These are phyloP conservation scores for Crossocerus cetratus DNA, from an alignment of 2,888 invertebrate genomes.

Conservation along the genomic window DNA sequence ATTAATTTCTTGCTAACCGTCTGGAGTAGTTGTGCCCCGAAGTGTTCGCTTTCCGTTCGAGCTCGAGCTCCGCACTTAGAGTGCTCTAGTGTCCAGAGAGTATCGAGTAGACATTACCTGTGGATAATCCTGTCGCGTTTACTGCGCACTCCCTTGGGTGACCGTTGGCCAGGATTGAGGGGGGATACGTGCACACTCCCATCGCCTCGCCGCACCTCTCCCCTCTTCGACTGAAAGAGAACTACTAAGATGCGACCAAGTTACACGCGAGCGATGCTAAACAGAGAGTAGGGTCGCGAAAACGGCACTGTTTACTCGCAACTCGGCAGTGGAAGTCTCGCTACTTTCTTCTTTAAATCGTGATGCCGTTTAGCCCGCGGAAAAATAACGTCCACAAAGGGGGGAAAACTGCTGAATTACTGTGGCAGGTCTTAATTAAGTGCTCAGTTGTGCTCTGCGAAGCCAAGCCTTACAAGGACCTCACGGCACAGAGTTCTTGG, in stretches of 20 bases:
- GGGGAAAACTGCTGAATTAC: slow-evolving; percentile 20
- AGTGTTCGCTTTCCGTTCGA: slow-evolving; percentile 50
- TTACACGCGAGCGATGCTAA: slow-evolving; percentile 13
- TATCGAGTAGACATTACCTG: slow-evolving; percentile 53
- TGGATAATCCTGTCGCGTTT: slow-evolving; percentile 67
- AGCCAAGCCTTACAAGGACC: not conserved
- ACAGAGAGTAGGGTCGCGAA: no score
- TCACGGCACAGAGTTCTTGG: no score
- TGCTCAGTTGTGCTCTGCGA: slow-evolving; percentile 22
- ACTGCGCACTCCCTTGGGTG: slow-evolving; percentile 44
- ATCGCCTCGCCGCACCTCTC: not conserved
- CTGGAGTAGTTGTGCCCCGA: slow-evolving; percentile 64
- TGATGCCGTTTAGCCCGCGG: no score
- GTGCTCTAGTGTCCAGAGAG: slow-evolving; percentile 21
- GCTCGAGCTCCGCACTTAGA: slow-evolving; percentile 24
- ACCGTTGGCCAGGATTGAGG: slow-evolving; percentile 45
- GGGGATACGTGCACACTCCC: slow-evolving; percentile 32
- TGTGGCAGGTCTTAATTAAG: slow-evolving; percentile 35
- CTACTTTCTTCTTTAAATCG: slow-evolving; percentile 25
- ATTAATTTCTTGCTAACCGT: slow-evolving; percentile 75
- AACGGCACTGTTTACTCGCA: slow-evolving; percentile 2
- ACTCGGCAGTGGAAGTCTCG: slow-evolving; percentile 8
- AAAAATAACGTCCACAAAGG: no score
- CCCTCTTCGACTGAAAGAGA: slow-evolving; percentile 4
- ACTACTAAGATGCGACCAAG: slow-evolving; percentile 15